Evolutionary conservation across 2,888 invertebrate genomes (phyloP).

Genomic region (Lathronympha strigana): DNA sequence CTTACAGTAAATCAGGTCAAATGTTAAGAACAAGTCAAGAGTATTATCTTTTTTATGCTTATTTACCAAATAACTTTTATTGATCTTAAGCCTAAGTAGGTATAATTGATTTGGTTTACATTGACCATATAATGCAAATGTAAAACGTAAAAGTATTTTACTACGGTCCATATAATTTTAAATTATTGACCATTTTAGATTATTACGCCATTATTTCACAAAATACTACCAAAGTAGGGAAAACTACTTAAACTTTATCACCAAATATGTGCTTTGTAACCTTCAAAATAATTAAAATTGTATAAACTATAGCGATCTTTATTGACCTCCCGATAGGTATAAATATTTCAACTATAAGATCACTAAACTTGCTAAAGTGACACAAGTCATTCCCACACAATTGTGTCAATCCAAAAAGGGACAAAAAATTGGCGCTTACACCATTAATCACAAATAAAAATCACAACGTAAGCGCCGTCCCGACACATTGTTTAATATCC

Average conservation of each 20-base stretch:
- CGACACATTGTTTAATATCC: not conserved
- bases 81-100: not conserved
- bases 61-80: not conserved
- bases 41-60: too few relatives aligned
- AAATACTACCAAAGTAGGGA: too few relatives aligned
- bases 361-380: conserved; percentile 6
- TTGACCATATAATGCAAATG: not conserved
- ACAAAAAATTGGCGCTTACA: not conserved
- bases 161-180: not conserved
- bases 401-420: not conserved
- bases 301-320: too few relatives aligned
- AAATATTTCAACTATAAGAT: too few relatives aligned
- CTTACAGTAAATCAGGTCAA: not conserved
- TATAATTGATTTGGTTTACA: not conserved
- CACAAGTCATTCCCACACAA: too few relatives aligned
- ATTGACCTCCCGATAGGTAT: too few relatives aligned
- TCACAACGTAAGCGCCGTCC: not conserved
- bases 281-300: not conserved
- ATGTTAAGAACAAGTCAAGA: not conserved
- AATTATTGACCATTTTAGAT: not conserved
- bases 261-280: not conserved
- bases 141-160: too few relatives aligned
- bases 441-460: not conserved
- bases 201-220: too few relatives aligned
- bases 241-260: too few relatives aligned